Evolutionary conservation across 2,888 invertebrate genomes (phyloP).

Genomic region (Rambutsinella grinnellia): DNA sequence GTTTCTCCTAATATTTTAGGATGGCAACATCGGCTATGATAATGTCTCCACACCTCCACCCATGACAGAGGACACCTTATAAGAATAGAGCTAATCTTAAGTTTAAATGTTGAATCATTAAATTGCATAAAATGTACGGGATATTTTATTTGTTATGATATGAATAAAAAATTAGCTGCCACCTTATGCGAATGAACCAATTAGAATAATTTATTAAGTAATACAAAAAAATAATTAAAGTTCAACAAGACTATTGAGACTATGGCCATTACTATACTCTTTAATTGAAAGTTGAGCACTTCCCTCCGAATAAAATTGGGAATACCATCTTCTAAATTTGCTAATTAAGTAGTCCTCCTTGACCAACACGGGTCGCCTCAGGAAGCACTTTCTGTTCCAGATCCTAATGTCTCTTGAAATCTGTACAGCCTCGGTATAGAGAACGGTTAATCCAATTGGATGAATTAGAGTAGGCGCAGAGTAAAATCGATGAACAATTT

Average conservation of each 20-base stretch:
- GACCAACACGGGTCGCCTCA: constrained; percentile 79
- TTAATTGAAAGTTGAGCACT: too few relatives aligned
- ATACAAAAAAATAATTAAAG: neutral
- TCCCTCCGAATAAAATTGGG: constrained; percentile 88
- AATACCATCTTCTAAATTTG: constrained; percentile 84
- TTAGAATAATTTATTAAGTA: neutral
- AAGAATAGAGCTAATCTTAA: neutral
- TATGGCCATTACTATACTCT: too few relatives aligned
- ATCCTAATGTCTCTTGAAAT: constrained; percentile 86
- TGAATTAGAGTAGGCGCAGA: constrained; percentile 74
- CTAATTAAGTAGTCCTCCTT: constrained; percentile 81
- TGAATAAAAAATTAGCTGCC: too few relatives aligned
- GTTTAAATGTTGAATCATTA: too few relatives aligned
- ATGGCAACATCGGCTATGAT: constrained; percentile 56
- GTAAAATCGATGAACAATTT: constrained; percentile 83
- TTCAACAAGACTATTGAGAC: neutral
- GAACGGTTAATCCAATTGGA: constrained; percentile 76
- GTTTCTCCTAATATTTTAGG: constrained; percentile 14
- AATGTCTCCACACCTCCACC: constrained; percentile 50
- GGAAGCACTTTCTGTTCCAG: constrained; percentile 88
- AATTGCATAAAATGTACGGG: too few relatives aligned
- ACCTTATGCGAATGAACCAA: neutral
- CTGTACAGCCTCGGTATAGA: constrained; percentile 80
- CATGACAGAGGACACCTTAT: constrained; percentile 14
- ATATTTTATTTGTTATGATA: too few relatives aligned